Evolutionary conservation across 2,113 vertebrate species (phyloP).

Genomic region (Stigmatopora argus): DNA sequence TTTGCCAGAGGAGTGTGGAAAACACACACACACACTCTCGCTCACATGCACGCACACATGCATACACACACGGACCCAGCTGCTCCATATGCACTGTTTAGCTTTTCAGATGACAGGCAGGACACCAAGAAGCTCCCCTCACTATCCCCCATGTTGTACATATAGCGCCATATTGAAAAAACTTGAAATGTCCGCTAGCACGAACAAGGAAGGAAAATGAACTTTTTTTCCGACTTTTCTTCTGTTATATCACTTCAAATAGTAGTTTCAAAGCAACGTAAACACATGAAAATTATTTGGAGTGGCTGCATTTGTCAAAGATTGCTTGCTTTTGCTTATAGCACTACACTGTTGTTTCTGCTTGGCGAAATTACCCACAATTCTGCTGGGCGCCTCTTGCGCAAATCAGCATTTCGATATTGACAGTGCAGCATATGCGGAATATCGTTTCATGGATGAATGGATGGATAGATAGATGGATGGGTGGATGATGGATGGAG

Average conservation of each 20-base stretch:
- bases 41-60: background rate
- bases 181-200: background rate
- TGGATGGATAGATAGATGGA: background rate
- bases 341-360: background rate
- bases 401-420: background rate
- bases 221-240: too few species aligned
- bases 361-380: conserved; percentile 8
- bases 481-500: too few species aligned
- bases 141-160: background rate
- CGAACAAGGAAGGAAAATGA: background rate
- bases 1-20: conserved; percentile 11
- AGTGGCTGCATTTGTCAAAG: background rate
- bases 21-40: conserved; percentile 38
- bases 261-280: too few species aligned
- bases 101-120: background rate
- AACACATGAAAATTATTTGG: too few species aligned
- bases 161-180: background rate
- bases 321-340: background rate
- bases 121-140: background rate
- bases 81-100: background rate
- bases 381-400: background rate
- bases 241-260: too few species aligned
- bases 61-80: background rate
- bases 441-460: background rate
- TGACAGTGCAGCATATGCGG: background rate